Base-by-base conservation (phyloP, 2,888 invertebrate species). In the Gastrophysa polygoni region DNA sequence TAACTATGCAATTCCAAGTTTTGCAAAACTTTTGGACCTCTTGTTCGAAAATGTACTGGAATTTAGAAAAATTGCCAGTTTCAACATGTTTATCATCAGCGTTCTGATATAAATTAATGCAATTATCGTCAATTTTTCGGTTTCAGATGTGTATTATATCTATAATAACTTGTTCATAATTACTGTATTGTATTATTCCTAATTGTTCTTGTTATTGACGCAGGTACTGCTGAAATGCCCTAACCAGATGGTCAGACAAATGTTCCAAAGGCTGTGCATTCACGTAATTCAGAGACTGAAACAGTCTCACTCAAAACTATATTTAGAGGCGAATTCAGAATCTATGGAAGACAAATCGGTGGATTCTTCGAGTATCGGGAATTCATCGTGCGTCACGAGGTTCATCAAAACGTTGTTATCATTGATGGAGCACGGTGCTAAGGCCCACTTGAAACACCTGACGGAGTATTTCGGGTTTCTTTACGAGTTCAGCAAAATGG, bases 221-320 rank as follows among this genome's bases (percentile, higher is more conserved):
- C 38, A 38, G 50, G 87, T 87, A 68, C 85, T 97, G 78, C 91
- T 97, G 79, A 95, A 95, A 82, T 97, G 97, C 82, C 96, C 96
- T 29, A 96, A 95, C 85, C 96, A 96, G 82, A 95, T 96, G 90
- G 96, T 96, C 63, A 87, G 96, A 70, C 96, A 96, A 84, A 96
- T 97, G 95, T 96, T 96, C 84, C 96, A 96, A 82, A 87, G 96
- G 75, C 87, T 97, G 73, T 93, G 95, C 77, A 93, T 96, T 81
- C 96, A 96, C 81, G 96, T 96, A 67, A 95, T 97, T 82, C 93
- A 93, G 81, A 89, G 94, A 78, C 84, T 96, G 70, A 89, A 91
- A 59, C 83, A 83, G 76, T 83, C 85, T 20, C 89, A 90, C 77
- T 84, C 85, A 29, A 83, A 85, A 69, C 80, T 88, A 57, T 90